Conservation (phyloP, 92 coral and sea anemone species). For the Bergia sp. region DNA sequence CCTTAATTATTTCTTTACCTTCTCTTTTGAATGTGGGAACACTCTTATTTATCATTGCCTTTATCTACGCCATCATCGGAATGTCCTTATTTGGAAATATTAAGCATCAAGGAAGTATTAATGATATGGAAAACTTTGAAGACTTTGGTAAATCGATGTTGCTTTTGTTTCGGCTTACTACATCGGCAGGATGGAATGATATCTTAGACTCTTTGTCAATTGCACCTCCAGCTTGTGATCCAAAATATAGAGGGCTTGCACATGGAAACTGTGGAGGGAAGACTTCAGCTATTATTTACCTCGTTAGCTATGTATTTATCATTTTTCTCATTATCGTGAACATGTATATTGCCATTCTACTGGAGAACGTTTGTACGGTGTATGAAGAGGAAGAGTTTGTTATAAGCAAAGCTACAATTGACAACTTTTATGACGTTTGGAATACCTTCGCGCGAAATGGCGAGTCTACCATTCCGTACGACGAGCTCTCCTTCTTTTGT, state of each 20-base stretch:
- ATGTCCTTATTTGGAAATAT: conserved; percentile 94
- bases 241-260: conserved; percentile 52
- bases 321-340: conserved; percentile 88
- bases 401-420: conserved; percentile 81
- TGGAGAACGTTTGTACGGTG: conserved; percentile 87
- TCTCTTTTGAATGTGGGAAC: conserved; percentile 91
- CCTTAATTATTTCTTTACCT: conserved; percentile 87
- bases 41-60: conserved; percentile 82
- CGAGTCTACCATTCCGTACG: conserved; percentile 77
- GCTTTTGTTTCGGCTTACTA: conserved; percentile 87
- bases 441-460: conserved; percentile 83
- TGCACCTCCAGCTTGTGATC: conserved; percentile 82
- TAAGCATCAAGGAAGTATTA: conserved; percentile 79
- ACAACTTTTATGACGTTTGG: conserved; percentile 84
- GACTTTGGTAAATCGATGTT: conserved; percentile 80
- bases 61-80: conserved; percentile 92
- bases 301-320: conserved; percentile 79
- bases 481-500: conserved; percentile 70
- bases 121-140: conserved; percentile 90
- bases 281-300: conserved; percentile 59
- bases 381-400: conserved; percentile 88
- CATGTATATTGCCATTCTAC: conserved; percentile 93
- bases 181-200: conserved; percentile 97
- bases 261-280: conserved; percentile 88
- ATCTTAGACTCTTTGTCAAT: conserved; percentile 77